Evolutionary conservation across 2,888 invertebrate genomes (phyloP), one percentile per base, ranked within the genome.

Genomic region (Octonoba sinensis): DNA sequence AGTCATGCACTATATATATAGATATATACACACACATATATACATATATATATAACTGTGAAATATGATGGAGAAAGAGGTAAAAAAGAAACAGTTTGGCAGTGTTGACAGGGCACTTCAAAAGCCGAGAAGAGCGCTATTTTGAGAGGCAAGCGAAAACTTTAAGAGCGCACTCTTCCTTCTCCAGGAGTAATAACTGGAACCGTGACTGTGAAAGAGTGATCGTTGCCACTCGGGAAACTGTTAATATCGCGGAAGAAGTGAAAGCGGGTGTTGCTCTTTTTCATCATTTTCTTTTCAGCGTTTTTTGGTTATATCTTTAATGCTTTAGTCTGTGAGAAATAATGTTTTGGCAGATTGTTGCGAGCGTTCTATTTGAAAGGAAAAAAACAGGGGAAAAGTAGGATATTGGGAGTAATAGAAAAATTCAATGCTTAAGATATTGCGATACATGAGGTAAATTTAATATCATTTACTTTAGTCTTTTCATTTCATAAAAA

Each of bases 31-130:
- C n/a, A 56, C n/a, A 56, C n/a, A 56, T 56, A 56, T 46, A 65
- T 47, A 47, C n/a, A 47, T 65, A 65, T 27, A 64, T 12, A 18
- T 64, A 20, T 46, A 54, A 56, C 22, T 47, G 22, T 20, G 49
- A 69, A 54, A 62, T 69, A 62, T 54, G 60, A 67, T n/a, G 51
- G 46, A 70, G 67, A 46, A 56, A 44, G n/a, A 15, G 51, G n/a
- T 46, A 24, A 47, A 64, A 71, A 70, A 69, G 72, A 72, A 78
- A 72, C 51, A 78, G 62, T 73, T 79, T 67, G 11, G 62, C 60
- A 62, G 22, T 78, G 71, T 78, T 78, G 78, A 72, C 78, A 78
- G 65, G 78, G 57, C 78, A 78, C 78, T 78, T 78, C 71, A 78
- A 72, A 78, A 71, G 72, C 66, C 51, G 57, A 67, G 47, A 65